Base-by-base conservation (phyloP, 2,888 invertebrate species). In the Autographa gamma region DNA sequence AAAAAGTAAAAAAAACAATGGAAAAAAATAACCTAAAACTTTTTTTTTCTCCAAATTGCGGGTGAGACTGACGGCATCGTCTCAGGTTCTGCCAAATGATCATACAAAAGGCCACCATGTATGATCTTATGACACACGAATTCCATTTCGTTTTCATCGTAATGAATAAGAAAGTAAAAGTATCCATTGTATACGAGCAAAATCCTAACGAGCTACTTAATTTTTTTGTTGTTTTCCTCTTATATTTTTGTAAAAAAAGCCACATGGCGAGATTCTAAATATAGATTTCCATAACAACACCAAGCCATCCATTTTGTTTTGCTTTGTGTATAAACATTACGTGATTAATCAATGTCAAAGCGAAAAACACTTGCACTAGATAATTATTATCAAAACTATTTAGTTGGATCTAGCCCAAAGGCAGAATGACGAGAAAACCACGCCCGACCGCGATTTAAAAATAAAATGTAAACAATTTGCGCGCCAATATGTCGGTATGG, bases 401-500 rank as follows among this genome's bases (percentile, higher is more conserved):
- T 25, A 54, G 25, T 52, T 77, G 76, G 72, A 71, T 31, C 54
- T 52, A 43, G 58, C 41, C 80, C 77, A 80, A 41, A 74, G 62
- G 54, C 67, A 31, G 63, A 74, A 65, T 68, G 58, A 74, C 41
- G 62, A 31, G 68, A 58, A 77, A 79, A 82, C 86, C 86, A 86
- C 86, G 84, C 86, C 85, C 82, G 84, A 63, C 77, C 82, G 71
- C 59, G 52, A 74, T 85, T 86, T 88, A 90, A 88, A 93, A 91
- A 90, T 89, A 91, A 88, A 87, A 86, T 73, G 88, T 91, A 93
- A 93, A 93, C 90, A 93, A 80, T 88, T 86, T 80, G 67, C 85
- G 85, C 86, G 93, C 91, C 91, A 93, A 90, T 71, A 34, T 54
- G 60, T 63, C 69, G 88, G 87, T 88, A 89, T 90, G 89, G 89